phyloP scores from a whole-genome alignment of 2,113 vertebrate genomes.

The Gobius niger region DNA sequence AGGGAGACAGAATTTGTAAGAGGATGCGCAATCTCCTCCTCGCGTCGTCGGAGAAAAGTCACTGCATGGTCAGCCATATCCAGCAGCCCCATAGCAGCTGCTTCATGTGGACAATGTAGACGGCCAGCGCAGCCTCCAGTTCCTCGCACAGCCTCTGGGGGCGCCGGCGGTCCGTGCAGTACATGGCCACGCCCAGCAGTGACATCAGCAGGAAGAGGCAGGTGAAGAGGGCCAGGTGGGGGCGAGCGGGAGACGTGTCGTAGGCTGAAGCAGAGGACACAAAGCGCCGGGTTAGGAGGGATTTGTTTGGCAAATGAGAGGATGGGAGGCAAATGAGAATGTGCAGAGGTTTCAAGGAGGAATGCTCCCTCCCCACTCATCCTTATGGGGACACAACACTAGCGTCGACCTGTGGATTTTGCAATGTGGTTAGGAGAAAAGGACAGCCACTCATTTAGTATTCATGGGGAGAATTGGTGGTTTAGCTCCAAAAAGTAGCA shows the following conservation, averaged over 20 bases:
- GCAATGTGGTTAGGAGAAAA: too few relatives aligned
- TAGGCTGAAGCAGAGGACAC: conserved; percentile 63
- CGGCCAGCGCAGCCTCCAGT: conserved; percentile 79
- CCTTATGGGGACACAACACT: too few relatives aligned
- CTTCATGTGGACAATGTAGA: conserved; percentile 81
- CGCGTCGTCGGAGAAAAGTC: conserved; percentile 48
- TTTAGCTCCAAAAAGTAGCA: too few relatives aligned
- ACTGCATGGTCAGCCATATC: conserved; percentile 84
- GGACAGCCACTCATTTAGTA: too few relatives aligned
- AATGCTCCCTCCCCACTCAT: neutral
- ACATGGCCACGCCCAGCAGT: conserved; percentile 80
- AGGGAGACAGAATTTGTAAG: conserved; percentile 32
- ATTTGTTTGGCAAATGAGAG: conserved; percentile 46
- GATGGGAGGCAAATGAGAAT: neutral
- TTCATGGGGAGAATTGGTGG: too few relatives aligned
- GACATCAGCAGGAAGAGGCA: conserved; percentile 82
- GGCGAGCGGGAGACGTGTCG: conserved; percentile 72
- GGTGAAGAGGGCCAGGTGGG: conserved; percentile 77
- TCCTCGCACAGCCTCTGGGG: conserved; percentile 80
- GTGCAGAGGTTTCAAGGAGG: neutral
- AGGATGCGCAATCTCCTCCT: conserved; percentile 40
- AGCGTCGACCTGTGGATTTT: too few relatives aligned
- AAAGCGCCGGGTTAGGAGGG: neutral
- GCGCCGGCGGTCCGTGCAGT: conserved; percentile 75
- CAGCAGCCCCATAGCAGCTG: conserved; percentile 82